These are phyloP conservation scores for Falco novaeseelandiae DNA, from an alignment of 2,797 vertebrate genomes.

Conservation along the genomic window DNA sequence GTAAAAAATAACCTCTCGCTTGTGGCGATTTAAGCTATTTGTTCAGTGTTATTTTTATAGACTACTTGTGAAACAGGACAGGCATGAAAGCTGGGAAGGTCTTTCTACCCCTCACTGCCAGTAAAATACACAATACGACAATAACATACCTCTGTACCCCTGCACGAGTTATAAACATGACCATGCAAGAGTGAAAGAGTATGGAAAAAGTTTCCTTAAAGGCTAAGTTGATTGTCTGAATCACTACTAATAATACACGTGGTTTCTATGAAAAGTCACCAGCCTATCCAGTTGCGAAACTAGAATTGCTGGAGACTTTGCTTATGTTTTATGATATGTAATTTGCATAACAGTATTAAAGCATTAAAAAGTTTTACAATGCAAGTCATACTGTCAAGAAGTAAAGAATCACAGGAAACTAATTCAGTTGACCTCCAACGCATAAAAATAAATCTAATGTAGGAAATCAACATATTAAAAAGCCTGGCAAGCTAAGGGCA, in stretches of 20 bases:
- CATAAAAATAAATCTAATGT: neutral
- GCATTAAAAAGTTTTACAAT: neutral
- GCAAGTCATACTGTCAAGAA: neutral
- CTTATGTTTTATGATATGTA: neutral
- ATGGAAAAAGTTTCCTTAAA: neutral
- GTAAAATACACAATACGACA: neutral
- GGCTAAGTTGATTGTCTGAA: neutral
- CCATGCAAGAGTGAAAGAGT: neutral
- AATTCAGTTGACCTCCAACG: neutral
- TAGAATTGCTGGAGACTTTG: neutral
- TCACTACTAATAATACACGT: neutral
- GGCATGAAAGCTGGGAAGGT: neutral
- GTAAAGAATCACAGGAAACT: neutral
- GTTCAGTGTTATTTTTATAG: conserved; percentile 27
- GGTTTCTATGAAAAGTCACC: neutral
- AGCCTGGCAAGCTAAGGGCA: neutral
- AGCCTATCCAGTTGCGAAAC: neutral
- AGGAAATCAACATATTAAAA: neutral
- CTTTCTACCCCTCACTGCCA: neutral
- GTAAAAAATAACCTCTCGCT: conserved; percentile 9
- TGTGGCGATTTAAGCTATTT: neutral
- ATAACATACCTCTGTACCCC: neutral
- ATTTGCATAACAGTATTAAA: neutral
- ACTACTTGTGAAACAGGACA: conserved; percentile 14
- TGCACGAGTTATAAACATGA: neutral